Conservation (phyloP, 2,888 invertebrate species). For the Xestobium rufovillosum region DNA sequence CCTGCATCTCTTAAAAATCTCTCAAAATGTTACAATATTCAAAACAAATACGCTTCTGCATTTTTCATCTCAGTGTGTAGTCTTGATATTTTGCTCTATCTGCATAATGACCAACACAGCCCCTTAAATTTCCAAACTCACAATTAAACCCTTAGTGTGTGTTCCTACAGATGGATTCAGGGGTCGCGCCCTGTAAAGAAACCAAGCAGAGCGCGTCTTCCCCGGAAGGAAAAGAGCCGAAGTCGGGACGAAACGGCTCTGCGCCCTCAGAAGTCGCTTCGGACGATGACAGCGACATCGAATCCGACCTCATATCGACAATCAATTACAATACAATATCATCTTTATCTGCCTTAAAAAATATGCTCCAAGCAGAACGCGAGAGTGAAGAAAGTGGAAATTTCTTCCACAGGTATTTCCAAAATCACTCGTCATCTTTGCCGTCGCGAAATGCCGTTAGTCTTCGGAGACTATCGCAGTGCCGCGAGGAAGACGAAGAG, state of each 20-base stretch:
- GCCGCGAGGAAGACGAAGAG: constrained; percentile 78
- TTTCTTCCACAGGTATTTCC: constrained; percentile 65
- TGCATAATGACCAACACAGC: too few relatives aligned
- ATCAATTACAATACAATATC: constrained; percentile 66
- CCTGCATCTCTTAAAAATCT: too few relatives aligned
- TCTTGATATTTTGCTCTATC: too few relatives aligned
- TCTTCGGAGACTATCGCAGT: constrained; percentile 67
- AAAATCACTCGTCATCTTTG: constrained; percentile 63
- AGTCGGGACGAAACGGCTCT: background rate
- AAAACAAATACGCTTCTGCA: too few relatives aligned
- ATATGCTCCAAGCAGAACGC: constrained; percentile 55
- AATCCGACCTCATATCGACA: constrained; percentile 57
- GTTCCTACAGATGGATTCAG: too few relatives aligned
- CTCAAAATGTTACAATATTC: too few relatives aligned
- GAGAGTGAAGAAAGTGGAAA: constrained; percentile 49
- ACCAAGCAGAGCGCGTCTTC: too few relatives aligned
- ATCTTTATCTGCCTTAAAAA: constrained; percentile 59
- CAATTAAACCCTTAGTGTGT: too few relatives aligned
- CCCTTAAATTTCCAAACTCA: too few relatives aligned
- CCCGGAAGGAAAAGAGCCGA: too few relatives aligned
- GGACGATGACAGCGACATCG: constrained; percentile 52
- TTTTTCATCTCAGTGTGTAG: too few relatives aligned
- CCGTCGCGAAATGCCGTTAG: constrained; percentile 56
- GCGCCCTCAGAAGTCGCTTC: constrained; percentile 24
- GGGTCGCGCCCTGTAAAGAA: too few relatives aligned